These are phyloP conservation scores for Actenoides hombroni DNA, from an alignment of 2,113 vertebrate genomes.

Conservation along the genomic window DNA sequence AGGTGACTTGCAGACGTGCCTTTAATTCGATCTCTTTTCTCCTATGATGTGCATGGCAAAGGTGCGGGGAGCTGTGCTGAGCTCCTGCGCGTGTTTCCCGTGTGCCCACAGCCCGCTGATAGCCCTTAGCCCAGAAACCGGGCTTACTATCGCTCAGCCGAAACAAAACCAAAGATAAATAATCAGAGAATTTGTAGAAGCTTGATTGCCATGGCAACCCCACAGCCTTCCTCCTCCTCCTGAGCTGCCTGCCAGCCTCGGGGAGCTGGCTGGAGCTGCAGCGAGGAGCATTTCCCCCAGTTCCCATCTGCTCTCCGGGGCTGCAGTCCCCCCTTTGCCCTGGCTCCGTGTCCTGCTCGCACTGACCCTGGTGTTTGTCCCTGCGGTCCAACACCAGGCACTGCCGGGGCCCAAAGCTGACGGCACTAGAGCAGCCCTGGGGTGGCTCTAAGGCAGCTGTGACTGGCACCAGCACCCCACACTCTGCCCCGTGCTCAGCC, in stretches of 20 bases:
- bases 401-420: neutral
- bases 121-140: neutral
- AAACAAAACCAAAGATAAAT: conserved; percentile 5
- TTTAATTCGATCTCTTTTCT: neutral
- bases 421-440: neutral
- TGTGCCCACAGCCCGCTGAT: neutral
- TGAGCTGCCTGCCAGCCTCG: neutral
- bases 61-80: fast-evolving
- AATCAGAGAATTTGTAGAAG: conserved; percentile 10
- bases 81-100: neutral
- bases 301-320: neutral
- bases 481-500: neutral
- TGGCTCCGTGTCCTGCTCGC: neutral
- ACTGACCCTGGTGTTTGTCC: fast-evolving
- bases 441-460: neutral
- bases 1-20: neutral
- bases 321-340: neutral
- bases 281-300: neutral
- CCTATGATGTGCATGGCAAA: fast-evolving
- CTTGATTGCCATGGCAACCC: conserved; percentile 48
- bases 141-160: neutral
- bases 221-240: neutral
- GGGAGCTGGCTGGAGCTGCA: neutral
- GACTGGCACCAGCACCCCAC: neutral
- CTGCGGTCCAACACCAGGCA: neutral